Evolutionary conservation across 2,888 invertebrate species (phyloP).

Genomic region (Strigamia crassipes): DNA sequence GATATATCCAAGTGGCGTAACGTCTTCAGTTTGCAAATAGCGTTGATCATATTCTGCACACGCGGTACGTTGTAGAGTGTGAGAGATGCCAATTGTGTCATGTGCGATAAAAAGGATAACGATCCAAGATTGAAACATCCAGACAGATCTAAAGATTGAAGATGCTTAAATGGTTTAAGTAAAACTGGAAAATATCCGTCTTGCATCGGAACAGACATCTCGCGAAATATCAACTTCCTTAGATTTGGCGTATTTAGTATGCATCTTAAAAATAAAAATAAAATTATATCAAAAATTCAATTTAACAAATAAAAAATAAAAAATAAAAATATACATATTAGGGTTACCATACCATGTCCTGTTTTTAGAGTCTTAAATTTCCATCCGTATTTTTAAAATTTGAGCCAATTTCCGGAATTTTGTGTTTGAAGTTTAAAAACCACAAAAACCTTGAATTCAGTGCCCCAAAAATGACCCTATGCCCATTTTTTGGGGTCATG

Average conservation of each 20-base stretch:
- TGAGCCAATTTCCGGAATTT: no score
- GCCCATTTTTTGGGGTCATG: no score
- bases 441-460: no score
- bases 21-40: slow-evolving; percentile 61
- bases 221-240: slow-evolving; percentile 66
- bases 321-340: no score
- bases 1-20: slow-evolving; percentile 80
- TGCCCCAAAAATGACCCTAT: no score
- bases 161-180: slow-evolving; percentile 65
- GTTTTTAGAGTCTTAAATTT: no score
- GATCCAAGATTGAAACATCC: slow-evolving; percentile 69
- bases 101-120: slow-evolving; percentile 69
- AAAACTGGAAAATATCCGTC: slow-evolving; percentile 62
- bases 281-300: not conserved
- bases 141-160: slow-evolving; percentile 74
- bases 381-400: no score
- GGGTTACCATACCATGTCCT: not conserved
- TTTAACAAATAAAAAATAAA: no score
- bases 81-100: slow-evolving; percentile 73
- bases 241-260: slow-evolving; percentile 67
- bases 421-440: no score
- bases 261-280: not conserved
- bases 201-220: slow-evolving; percentile 54
- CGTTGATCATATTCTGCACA: slow-evolving; percentile 63
- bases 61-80: slow-evolving; percentile 80